A percentile compares a stretch with the other conserved stretches of the same genome.
Conservation (phyloP, 2,888 invertebrate species). For the Eupithecia centaureata region DNA sequence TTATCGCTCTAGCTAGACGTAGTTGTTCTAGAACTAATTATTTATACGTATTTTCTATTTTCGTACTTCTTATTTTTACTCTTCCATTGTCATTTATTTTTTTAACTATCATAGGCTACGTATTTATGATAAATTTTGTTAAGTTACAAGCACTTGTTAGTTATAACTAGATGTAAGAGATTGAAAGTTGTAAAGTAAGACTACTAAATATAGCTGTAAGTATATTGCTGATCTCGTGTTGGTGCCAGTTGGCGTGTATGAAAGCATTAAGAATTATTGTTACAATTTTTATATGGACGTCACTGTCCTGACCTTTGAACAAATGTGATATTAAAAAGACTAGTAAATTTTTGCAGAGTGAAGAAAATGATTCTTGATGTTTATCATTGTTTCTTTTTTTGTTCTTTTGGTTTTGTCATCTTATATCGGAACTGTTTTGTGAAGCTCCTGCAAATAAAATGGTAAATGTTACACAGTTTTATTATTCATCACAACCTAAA, state of each 20-base stretch:
- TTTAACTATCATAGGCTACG: conserved; percentile 74
- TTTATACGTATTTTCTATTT: conserved; percentile 58
- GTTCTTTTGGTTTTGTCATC: conserved; percentile 73
- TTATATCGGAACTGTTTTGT: conserved; percentile 79
- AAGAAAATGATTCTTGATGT: conserved; percentile 82
- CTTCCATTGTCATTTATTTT: conserved; percentile 59
- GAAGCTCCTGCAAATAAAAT: conserved; percentile 78
- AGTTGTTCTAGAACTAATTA: conserved; percentile 14
- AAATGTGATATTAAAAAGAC: conserved; percentile 83
- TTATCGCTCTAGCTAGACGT: conserved; percentile 61
- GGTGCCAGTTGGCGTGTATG: conserved; percentile 76
- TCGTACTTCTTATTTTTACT: conserved; percentile 56
- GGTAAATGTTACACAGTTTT: conserved; percentile 51
- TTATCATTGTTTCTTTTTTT: conserved; percentile 72
- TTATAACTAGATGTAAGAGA: conserved; percentile 75
- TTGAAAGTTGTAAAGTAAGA: conserved; percentile 72
- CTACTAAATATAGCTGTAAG: conserved; percentile 74
- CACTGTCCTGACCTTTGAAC: conserved; percentile 79
- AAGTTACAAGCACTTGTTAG: conserved; percentile 71
- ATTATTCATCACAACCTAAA: conserved; percentile 38
- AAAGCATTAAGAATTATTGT: conserved; percentile 84
- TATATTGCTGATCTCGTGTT: conserved; percentile 80
- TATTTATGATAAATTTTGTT: conserved; percentile 73
- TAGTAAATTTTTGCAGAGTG: conserved; percentile 75
- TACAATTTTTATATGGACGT: conserved; percentile 80